phyloP scores from a whole-genome alignment of 2,888 invertebrate genomes.

The Cryptophagus acutangulus region DNA sequence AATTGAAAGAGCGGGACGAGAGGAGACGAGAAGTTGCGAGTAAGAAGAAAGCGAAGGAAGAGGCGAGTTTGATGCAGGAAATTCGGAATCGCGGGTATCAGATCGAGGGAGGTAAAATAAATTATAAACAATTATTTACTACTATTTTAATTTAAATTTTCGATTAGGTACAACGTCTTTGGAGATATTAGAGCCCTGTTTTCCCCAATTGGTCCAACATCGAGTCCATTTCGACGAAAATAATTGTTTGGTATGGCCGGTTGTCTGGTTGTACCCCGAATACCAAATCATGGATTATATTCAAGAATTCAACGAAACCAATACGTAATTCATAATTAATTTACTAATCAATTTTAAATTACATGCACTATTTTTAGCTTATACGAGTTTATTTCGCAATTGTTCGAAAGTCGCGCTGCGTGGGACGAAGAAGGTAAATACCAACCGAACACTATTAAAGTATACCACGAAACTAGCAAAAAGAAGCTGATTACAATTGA shows the following conservation, averaged over 20 bases:
- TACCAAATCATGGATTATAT: slow-evolving; percentile 82
- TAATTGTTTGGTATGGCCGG: slow-evolving; percentile 74
- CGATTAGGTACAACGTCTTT: slow-evolving; percentile 43
- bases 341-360: too few species aligned
- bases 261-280: slow-evolving; percentile 85
- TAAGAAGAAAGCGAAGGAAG: slow-evolving; percentile 47
- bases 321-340: slow-evolving; percentile 51
- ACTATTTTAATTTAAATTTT: slow-evolving; percentile 9
- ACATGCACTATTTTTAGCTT: too few species aligned
- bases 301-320: slow-evolving; percentile 71
- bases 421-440: slow-evolving; percentile 71
- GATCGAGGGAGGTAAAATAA: slow-evolving; percentile 50
- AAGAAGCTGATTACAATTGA: slow-evolving; percentile 57
- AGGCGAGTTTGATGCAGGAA: slow-evolving; percentile 48
- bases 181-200: slow-evolving; percentile 58
- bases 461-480: slow-evolving; percentile 70
- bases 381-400: too few species aligned
- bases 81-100: slow-evolving; percentile 49
- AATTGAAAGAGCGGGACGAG: slow-evolving; percentile 52
- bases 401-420: neutral
- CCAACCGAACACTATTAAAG: slow-evolving; percentile 54
- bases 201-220: slow-evolving; percentile 60
- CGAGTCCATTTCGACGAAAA: slow-evolving; percentile 61
- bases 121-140: neutral
- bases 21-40: slow-evolving; percentile 51